Base-by-base conservation (phyloP, 2,113 vertebrate genomes). In the Thunnus thynnus region DNA sequence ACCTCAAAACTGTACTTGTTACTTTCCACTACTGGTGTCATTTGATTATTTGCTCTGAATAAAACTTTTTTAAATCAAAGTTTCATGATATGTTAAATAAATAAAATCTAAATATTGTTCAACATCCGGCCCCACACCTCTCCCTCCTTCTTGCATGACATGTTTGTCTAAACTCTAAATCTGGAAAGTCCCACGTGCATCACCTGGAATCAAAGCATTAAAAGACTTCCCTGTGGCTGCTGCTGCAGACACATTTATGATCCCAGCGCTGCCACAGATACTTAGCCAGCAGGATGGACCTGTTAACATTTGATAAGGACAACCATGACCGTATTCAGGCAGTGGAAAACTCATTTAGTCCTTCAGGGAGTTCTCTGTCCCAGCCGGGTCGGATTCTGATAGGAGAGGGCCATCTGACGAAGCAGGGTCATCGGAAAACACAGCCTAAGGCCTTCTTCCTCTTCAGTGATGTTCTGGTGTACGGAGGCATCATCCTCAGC, bases 381-480 rank as follows among this genome's bases (percentile, higher is more conserved):
- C 65, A 93, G 73, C 94, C 95, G 0, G 97, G 94, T 14, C 95
- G 97, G 11, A 90, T 99, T 64, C 96, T 99, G 18, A 78, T 99
- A 3, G 97, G 97, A 2, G 97, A 99, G 90, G 98, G 98, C 3
- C 94, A 94, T 51, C 93, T 99, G 88, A 94, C 95, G 76, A 99
- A 98, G 88, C 94, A 96, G 88, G 95, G 97, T 90, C 96, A 96
- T 68, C 96, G 95, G 70, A 95, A 96, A 63, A 93, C 93, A 2
- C 95, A 97, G 80, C 93, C 95, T 0, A 96, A 96, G 63, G 93
- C 93, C 54, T 99, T 99, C 91, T 99, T 97, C 86, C 97, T 99
- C 41, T 99, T 99, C 91, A 97, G 95, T 0, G 97, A 99, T 87
- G 94, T 98, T 86, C 93, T 99, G 0, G 96, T 98, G 16, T 99